Evolutionary conservation across 1,140 invertebrate species (phyloP).

Genomic region (Macrocentrus cingulum): DNA sequence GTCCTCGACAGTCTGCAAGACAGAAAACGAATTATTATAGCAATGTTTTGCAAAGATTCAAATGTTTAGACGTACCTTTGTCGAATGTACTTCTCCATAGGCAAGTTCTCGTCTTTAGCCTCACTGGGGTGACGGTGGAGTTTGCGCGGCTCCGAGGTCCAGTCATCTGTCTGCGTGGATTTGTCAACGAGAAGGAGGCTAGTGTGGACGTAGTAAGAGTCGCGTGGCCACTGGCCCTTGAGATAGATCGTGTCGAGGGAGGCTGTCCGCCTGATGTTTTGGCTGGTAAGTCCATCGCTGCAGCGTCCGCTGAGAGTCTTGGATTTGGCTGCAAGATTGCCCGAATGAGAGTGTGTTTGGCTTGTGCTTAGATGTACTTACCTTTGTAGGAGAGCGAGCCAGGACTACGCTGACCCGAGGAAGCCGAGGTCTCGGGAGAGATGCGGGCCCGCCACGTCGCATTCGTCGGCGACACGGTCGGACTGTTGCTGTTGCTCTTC

Average conservation of each 20-base stretch:
- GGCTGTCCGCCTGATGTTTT: constrained; percentile 73
- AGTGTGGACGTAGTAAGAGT: constrained; percentile 67
- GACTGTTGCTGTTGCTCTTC: constrained; percentile 67
- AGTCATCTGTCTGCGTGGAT: constrained; percentile 75
- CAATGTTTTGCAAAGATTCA: too few species aligned
- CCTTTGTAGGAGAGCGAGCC: constrained; percentile 73
- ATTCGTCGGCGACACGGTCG: constrained; percentile 66
- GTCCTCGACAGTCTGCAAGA: constrained; percentile 54
- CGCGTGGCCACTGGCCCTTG: constrained; percentile 74
- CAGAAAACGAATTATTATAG: background rate
- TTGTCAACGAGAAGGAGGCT: constrained; percentile 73
- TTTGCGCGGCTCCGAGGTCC: constrained; percentile 61
- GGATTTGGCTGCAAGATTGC: constrained; percentile 62
- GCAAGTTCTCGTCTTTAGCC: constrained; percentile 57
- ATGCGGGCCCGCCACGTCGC: constrained; percentile 63
- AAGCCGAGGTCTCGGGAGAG: constrained; percentile 67
- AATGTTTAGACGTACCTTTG: too few species aligned
- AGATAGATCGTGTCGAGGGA: constrained; percentile 77
- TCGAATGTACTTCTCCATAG: constrained; percentile 59
- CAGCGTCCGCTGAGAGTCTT: constrained; percentile 61
- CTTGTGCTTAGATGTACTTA: too few species aligned
- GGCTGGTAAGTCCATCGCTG: constrained; percentile 54
- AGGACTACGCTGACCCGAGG: constrained; percentile 70
- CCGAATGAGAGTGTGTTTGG: background rate
- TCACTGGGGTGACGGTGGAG: constrained; percentile 51